Conservation (phyloP, 92 coral and sea anemone species). For the Paragorgia papillata region DNA sequence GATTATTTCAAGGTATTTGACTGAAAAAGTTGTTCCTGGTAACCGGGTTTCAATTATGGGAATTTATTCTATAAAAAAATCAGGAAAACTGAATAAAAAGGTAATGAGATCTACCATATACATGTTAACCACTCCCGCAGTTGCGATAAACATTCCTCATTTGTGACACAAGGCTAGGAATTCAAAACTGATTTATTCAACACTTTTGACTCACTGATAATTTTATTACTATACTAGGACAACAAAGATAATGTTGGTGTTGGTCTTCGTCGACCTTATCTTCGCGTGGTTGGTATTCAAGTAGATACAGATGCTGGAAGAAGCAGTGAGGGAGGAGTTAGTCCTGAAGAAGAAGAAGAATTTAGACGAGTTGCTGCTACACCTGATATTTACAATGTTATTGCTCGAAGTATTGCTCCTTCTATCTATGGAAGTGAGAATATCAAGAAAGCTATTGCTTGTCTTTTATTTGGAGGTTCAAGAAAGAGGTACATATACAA, state of each 20-base stretch:
- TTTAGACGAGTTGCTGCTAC: constrained; percentile 81
- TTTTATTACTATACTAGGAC: too few relatives aligned
- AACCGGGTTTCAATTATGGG: constrained; percentile 97
- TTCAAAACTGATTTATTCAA: too few relatives aligned
- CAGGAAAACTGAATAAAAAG: constrained; percentile 81
- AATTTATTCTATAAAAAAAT: constrained; percentile 94
- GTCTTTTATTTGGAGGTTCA: constrained; percentile 96
- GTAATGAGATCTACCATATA: constrained; percentile 19
- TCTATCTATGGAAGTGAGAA: constrained; percentile 95
- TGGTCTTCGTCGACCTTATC: constrained; percentile 93
- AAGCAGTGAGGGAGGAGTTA: constrained; percentile 76
- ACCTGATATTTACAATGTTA: constrained; percentile 79
- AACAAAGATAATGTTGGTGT: constrained; percentile 82
- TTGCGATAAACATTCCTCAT: too few relatives aligned
- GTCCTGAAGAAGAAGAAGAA: constrained; percentile 80
- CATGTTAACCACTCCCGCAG: neutral
- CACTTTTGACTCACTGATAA: too few relatives aligned
- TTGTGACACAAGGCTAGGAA: too few relatives aligned
- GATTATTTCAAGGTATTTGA: constrained; percentile 65
- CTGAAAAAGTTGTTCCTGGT: constrained; percentile 98
- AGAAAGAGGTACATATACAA: constrained; percentile 92
- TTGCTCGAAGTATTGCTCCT: constrained; percentile 97
- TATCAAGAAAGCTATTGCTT: constrained; percentile 93
- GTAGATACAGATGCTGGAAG: constrained; percentile 98
- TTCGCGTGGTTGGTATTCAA: constrained; percentile 89